Evolutionary conservation across 2,797 vertebrate species (phyloP).

Genomic region (Parauchenoglanis punctatus): DNA sequence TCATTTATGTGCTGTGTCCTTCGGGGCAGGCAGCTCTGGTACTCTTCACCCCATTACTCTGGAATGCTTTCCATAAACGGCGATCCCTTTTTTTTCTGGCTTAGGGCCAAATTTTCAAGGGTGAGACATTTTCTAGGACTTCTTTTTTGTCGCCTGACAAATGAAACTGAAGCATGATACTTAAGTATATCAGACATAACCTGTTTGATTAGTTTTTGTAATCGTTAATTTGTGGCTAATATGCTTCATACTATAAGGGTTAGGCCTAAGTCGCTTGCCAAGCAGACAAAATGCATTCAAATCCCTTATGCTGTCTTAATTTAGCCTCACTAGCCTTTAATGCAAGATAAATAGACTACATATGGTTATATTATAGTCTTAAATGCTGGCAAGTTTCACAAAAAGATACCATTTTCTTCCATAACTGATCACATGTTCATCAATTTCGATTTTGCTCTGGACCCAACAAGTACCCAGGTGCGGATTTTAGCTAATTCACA

Average conservation of each 20-base stretch:
- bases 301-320: background rate
- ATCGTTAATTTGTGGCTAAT: background rate
- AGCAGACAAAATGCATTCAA: background rate
- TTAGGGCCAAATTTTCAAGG: background rate
- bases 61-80: constrained; percentile 22
- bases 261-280: background rate
- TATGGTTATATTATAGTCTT: background rate
- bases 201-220: background rate
- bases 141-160: background rate
- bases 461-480: background rate
- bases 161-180: background rate
- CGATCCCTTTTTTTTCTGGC: background rate
- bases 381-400: background rate
- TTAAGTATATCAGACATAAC: background rate
- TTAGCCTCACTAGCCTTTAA: background rate
- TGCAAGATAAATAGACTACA: background rate
- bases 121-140: background rate
- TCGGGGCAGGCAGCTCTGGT: background rate
- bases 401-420: background rate
- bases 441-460: too few relatives aligned
- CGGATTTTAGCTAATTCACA: background rate
- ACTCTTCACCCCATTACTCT: constrained; percentile 15
- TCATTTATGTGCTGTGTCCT: background rate
- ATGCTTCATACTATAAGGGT: background rate
- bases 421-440: background rate